Percentiles rank a stretch among this genome's conserved stretches.
Evolutionary conservation across 2,797 vertebrate species (phyloP).

Genomic region (Ctenopoma kingsleyae): DNA sequence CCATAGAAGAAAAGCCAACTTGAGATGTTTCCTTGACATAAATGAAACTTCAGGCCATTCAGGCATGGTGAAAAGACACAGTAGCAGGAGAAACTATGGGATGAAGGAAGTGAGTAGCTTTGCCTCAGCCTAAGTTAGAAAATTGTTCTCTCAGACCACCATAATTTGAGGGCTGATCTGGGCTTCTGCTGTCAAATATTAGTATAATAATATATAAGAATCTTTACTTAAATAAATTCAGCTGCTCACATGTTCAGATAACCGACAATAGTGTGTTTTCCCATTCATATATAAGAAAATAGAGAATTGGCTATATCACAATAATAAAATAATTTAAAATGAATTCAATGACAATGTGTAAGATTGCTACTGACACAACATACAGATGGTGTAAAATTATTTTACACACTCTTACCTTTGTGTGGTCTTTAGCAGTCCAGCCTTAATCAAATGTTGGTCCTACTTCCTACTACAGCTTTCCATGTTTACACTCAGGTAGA

Average conservation of each 20-base stretch:
- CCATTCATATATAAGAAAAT: neutral
- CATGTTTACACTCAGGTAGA: slow-evolving; percentile 12
- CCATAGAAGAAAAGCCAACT: no score
- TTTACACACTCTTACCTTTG: slow-evolving; percentile 36
- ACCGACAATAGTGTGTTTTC: neutral
- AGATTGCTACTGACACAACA: neutral
- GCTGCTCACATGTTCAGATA: neutral
- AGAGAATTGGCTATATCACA: neutral
- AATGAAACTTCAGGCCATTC: no score
- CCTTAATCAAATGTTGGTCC: neutral
- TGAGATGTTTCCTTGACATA: no score
- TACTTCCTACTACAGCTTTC: neutral
- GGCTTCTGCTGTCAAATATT: no score
- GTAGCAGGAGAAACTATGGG: no score
- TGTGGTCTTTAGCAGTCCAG: neutral
- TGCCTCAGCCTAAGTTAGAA: no score
- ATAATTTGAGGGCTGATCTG: no score
- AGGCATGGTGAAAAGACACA: no score
- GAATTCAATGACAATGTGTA: neutral
- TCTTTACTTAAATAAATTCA: neutral
- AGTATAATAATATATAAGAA: no score
- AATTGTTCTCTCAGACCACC: no score
- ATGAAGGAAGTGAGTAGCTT: no score
- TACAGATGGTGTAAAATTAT: neutral
- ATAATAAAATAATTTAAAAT: neutral